Base-by-base conservation (phyloP, 2,797 vertebrate genomes). In the Falco berigora region DNA sequence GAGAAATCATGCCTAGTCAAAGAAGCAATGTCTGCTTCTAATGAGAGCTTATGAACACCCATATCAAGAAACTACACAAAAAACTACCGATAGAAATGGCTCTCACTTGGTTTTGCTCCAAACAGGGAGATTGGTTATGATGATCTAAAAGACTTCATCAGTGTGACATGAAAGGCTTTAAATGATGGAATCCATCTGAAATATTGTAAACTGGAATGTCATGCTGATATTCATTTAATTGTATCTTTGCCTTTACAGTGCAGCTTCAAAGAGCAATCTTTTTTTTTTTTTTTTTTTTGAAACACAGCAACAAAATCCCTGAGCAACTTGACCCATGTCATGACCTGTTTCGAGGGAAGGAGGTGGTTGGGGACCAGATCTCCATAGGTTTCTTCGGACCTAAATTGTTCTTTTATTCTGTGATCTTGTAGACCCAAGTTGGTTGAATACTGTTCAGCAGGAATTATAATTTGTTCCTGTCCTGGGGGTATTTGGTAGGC, bases 61-160 rank as follows among this genome's bases (percentile, higher is more conserved):
- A 3, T 14, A 36, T 7, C 28, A 55, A 59, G 66, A 75, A 73
- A 32, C 5, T 5, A 24, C 2, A 1, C 15, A 53, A 66, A 50
- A 38, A 42, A 2, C 2, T 5, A 22, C 6, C 2, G 0, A 17
- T 47, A 56, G 69, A 46, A 38, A 22, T 3, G 6, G 0, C n/a
- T 91, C 22, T 24, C 5, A 4, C 8, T 66, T 58, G 2, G 0
- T 50, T 69, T 88, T 71, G 4, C 25, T 77, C 53, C 64, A 55
- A 18, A 36, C 5, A 28, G 15, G 20, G 30, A 61, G 8, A 14
- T 5, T 55, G 16, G 3, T 61, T 78, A 11, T 66, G 28, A 50
- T 9, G 6, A 61, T 34, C 21, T 58, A 19, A 83, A 77, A 53
- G 12, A 12, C 5, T 32, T 86, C 10, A 23, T 38, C 2, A 4